Evolutionary conservation across 2,888 invertebrate genomes (phyloP).

Genomic region (Ceriagrion tenellum): DNA sequence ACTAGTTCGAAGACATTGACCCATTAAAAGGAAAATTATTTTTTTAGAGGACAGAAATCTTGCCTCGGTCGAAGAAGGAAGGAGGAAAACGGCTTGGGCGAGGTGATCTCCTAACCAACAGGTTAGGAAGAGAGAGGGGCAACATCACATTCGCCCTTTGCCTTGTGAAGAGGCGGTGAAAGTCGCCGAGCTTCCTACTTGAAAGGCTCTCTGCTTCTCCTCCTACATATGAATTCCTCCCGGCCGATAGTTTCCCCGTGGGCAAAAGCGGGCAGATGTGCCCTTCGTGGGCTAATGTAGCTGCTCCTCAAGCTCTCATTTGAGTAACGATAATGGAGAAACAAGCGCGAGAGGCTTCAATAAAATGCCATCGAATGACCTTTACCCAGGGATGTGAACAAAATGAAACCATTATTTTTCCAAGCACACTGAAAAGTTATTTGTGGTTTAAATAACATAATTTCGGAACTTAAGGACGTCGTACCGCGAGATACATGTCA

Average conservation of each 20-base stretch:
- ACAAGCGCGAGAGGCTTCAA: neutral
- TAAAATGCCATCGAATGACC: no score
- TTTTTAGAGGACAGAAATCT: constrained; percentile 52
- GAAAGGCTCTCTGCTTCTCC: neutral
- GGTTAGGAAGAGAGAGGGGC: constrained; percentile 29
- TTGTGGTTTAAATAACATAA: no score
- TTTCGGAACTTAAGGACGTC: no score
- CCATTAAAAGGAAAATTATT: neutral
- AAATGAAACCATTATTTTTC: no score
- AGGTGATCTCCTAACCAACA: constrained; percentile 43
- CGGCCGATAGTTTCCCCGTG: neutral
- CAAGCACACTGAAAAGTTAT: no score
- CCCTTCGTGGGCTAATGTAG: neutral
- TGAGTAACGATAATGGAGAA: neutral
- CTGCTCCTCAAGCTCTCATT: neutral
- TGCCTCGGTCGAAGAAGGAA: constrained; percentile 42
- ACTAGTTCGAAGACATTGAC: constrained; percentile 50
- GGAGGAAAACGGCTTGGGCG: constrained; percentile 35
- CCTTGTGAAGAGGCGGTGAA: constrained; percentile 44
- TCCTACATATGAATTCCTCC: neutral
- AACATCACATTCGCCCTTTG: constrained; percentile 50
- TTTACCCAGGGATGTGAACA: no score
- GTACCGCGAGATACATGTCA: no score
- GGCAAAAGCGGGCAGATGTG: neutral
- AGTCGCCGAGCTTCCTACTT: neutral